Base-by-base conservation (phyloP, 1,140 invertebrate genomes). In the Cotesia chilonis region DNA sequence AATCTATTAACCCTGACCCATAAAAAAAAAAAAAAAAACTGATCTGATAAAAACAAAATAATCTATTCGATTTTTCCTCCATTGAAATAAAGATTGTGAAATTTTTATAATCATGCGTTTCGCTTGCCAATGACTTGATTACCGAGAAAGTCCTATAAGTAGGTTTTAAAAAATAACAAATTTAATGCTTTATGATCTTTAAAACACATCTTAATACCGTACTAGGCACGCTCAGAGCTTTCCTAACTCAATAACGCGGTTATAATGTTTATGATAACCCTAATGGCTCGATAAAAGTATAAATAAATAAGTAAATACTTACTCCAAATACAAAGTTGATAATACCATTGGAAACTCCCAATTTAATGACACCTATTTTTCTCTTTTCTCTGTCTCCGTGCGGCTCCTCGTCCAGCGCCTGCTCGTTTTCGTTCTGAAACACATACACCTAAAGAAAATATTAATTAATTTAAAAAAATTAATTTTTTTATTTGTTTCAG, bases 311-410 rank as follows among this genome's bases (percentile, higher is more conserved):
- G 2, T 28, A 28, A 66, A 5, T 68, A 91, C 90, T 93, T 90
- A 94, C 93, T 82, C 92, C 91, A 80, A 94, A 94, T 0, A 94
- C 92, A 83, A 93, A 93, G 81, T 92, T 92, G 75, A 94, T 87
- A 65, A 94, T 87, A 6, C 92, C 92, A 82, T 93, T 93, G 79
- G 92, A 92, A 74, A 92, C 89, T 76, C 92, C 92, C 74, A 91
- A 90, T 80, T 91, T 92, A 74, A 90, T 88, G 77, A 91, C 83
- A 72, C 91, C 91, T 75, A 93, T 88, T 86, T 92, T 92, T 83
- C 92, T 89, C 83, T 93, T 93, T 78, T 93, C 92, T 73, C 92
- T 86, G 74, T 89, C 88, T 17, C 77, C 73, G 28, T 73, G 74
- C n/a, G 71, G 65, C 37, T 83, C 84, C 1, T 85, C 85, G 0